These are phyloP conservation scores for Cololabis saira DNA, from an alignment of 2,113 vertebrate species.

Conservation along the genomic window DNA sequence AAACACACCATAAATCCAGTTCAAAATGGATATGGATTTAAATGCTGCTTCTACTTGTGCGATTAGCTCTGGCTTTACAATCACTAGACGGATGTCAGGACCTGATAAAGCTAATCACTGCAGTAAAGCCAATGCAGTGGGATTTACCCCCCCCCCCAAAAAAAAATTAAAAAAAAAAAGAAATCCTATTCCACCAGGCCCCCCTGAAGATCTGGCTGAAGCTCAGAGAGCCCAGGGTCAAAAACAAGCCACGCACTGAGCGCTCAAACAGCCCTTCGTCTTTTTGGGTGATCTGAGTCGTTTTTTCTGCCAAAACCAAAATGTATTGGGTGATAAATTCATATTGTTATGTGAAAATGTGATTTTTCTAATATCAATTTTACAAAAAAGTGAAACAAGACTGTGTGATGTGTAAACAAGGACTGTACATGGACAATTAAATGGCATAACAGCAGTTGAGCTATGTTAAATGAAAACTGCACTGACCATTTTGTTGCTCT, in stretches of 20 bases:
- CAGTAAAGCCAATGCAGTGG: constrained; percentile 59
- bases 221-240: constrained; percentile 27
- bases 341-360: no score
- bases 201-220: constrained; percentile 40
- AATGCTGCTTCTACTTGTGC: constrained; percentile 56
- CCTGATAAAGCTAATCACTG: constrained; percentile 79
- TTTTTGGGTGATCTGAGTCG: background rate
- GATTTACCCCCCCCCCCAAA: constrained; percentile 56
- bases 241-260: constrained; percentile 25
- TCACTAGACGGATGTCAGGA: constrained; percentile 70
- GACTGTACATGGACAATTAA: background rate
- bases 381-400: background rate
- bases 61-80: constrained; percentile 71
- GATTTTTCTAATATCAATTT: background rate
- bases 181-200: background rate
- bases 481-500: constrained; percentile 4
- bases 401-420: background rate
- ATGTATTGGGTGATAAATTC: no score
- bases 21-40: constrained; percentile 64
- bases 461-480: background rate
- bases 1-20: constrained; percentile 57
- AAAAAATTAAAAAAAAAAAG: no score
- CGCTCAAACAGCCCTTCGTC: background rate
- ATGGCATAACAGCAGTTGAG: background rate
- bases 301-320: no score